Conservation (phyloP, 1,140 invertebrate species). For the Wasmannia auropunctata region DNA sequence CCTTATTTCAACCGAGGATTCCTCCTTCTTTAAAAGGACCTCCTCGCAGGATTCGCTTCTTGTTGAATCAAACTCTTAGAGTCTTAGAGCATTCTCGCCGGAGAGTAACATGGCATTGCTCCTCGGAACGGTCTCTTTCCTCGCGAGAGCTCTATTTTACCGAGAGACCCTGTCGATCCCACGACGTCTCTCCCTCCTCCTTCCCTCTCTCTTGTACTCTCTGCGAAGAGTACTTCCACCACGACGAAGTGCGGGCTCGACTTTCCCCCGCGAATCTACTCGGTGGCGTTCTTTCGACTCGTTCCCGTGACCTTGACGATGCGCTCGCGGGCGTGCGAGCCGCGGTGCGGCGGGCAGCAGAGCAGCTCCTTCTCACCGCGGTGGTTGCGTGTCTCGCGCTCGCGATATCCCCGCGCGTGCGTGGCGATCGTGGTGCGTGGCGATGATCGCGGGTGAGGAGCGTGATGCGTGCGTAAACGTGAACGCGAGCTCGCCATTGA, state of each 20-base stretch:
- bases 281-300: slow-evolving; percentile 3
- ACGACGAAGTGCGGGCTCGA: neutral
- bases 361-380: slow-evolving; percentile 21
- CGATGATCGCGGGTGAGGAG: slow-evolving; percentile 67
- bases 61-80: neutral
- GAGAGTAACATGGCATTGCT: neutral
- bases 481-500: slow-evolving; percentile 73
- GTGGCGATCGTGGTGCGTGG: slow-evolving; percentile 66
- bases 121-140: neutral
- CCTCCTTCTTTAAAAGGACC: neutral
- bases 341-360: slow-evolving; percentile 5
- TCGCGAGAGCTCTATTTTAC: neutral
- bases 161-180: neutral
- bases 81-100: neutral
- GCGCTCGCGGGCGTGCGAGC: neutral
- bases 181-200: neutral
- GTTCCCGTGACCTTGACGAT: slow-evolving; percentile 21
- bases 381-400: slow-evolving; percentile 33
- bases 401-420: slow-evolving; percentile 71
- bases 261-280: neutral
- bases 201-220: neutral
- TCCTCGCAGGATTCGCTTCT: neutral
- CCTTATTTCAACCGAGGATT: neutral
- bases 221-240: neutral
- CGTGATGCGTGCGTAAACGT: slow-evolving; percentile 42